Conservation (phyloP, 2,113 vertebrate genomes). For the Columbina picui region DNA sequence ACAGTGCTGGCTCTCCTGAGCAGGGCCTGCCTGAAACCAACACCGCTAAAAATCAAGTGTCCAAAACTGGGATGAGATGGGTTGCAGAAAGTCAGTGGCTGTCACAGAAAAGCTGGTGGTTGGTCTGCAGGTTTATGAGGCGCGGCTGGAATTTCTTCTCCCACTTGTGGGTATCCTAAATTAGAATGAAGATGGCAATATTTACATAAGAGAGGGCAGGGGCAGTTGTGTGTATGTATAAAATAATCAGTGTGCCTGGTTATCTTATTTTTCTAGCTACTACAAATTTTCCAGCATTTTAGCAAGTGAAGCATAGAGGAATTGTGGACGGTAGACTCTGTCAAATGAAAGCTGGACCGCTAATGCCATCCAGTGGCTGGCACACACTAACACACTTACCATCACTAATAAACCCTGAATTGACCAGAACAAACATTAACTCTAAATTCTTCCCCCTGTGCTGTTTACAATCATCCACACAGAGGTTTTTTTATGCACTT, state of each 20-base stretch:
- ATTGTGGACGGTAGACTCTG: fast-evolving
- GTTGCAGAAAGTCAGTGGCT: background rate
- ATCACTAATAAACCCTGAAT: background rate
- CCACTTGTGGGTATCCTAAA: background rate
- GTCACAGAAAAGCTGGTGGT: background rate
- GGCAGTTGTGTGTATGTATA: background rate
- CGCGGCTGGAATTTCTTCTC: background rate
- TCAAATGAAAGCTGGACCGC: background rate
- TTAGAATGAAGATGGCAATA: background rate
- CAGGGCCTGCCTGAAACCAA: background rate
- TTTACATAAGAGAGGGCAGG: background rate
- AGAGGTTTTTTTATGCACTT: fast-evolving
- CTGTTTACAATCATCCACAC: background rate
- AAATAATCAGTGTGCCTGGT: background rate
- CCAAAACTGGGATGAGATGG: background rate
- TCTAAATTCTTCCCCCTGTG: fast-evolving
- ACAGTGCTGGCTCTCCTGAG: background rate
- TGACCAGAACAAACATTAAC: background rate
- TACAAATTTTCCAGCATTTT: background rate
- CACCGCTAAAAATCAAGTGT: background rate
- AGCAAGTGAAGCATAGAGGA: background rate
- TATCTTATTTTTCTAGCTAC: background rate
- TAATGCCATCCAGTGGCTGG: background rate
- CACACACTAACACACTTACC: background rate
- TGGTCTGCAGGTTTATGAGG: background rate